Base-by-base conservation (phyloP, 2,113 vertebrate species). In the Tauraco erythrolophus region DNA sequence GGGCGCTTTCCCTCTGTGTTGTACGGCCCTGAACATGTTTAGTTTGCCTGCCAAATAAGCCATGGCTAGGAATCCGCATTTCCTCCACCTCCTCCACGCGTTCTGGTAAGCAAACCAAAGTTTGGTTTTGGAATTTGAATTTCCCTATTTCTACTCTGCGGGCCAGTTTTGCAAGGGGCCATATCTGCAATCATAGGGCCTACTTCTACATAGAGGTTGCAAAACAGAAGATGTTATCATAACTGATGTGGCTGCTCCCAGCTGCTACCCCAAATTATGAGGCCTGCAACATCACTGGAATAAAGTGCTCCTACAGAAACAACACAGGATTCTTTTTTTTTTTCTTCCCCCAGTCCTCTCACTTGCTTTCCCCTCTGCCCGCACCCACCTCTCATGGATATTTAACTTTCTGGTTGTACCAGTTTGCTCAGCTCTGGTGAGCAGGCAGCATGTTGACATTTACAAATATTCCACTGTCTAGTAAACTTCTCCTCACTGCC, bases 351-450 rank as follows among this genome's bases (percentile, higher is more conserved):
- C 68, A 78, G 17, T 69, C 53, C 46, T 81, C 58, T 57, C 6
- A 2, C 51, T 71, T 43, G 33, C 77, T 64, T 81, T 92, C 86
- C 93, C 72, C 87, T 91, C 64, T 9, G 0, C 91, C 84, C 22
- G 43, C 33, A n/a, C 89, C 91, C 93, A 91, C 84, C 65, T 75
- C 51, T 64, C 69, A 14, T 3, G 39, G 19, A 45, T 87, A 87
- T 37, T 83, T 75, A 68, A 82, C 37, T 95, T 96, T 82, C 92
- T 94, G 91, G 95, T 94, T 64, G 80, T 92, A 95, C 95, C 89
- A 94, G 92, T 96, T 96, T 5, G 17, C 66, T 92, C 46, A 69
- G 75, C 72, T 68, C 58, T 71, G 81, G 72, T 1, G 25, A 90
- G 77, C 88, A 57, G 68, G 58, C 35, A 79, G 72, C 64, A 4